phyloP scores from a whole-genome alignment of 2,113 vertebrate species.

The Ophiodon elongatus region DNA sequence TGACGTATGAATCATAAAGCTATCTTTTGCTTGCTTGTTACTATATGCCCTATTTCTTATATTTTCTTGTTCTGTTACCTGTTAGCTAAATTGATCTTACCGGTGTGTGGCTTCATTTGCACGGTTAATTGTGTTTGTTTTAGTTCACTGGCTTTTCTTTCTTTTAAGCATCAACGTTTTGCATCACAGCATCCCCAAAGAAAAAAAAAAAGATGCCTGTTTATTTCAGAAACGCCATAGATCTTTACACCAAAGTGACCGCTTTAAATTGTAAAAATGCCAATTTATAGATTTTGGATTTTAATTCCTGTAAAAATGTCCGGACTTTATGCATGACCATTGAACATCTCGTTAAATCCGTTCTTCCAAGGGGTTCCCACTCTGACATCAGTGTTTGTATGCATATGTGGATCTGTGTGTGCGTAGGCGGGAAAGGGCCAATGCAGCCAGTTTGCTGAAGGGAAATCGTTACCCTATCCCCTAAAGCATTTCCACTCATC shows the following conservation, averaged over 20 bases:
- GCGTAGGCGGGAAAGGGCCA: conserved; percentile 43
- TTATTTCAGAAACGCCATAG: neutral
- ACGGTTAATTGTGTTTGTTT: neutral
- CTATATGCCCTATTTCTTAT: neutral
- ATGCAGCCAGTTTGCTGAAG: conserved; percentile 59
- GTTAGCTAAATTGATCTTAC: neutral
- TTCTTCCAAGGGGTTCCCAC: conserved; percentile 31
- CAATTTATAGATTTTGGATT: conserved; percentile 3
- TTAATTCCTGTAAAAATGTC: conserved; percentile 25
- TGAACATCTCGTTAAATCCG: conserved; percentile 16
- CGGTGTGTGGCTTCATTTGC: neutral
- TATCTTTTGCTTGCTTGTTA: neutral
- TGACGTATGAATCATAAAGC: neutral
- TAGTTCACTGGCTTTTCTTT: neutral
- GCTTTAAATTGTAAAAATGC: conserved; percentile 21
- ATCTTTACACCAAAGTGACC: neutral
- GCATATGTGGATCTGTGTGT: conserved; percentile 17
- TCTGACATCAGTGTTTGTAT: conserved; percentile 39
- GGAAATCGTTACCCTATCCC: conserved; percentile 74
- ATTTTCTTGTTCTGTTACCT: neutral
- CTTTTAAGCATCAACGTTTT: neutral
- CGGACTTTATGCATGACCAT: conserved; percentile 25
- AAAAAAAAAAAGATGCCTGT: neutral
- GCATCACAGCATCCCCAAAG: neutral
- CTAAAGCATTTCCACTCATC: conserved; percentile 52